Conservation (phyloP, 2,113 vertebrate species). For the Terrapene triunguis region DNA sequence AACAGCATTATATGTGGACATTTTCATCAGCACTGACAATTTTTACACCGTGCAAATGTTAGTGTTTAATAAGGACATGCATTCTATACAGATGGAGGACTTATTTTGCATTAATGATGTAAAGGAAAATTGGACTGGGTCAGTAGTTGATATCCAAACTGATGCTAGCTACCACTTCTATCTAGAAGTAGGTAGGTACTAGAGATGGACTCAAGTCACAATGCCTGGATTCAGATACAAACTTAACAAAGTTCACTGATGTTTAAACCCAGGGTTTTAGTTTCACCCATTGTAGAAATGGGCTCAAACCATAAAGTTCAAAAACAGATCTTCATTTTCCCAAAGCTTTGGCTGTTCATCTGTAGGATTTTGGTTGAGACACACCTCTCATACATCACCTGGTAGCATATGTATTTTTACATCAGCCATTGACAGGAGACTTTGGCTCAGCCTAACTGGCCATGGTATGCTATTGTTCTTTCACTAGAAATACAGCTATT, state of each 20-base stretch:
- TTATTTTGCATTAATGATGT: conserved; percentile 75
- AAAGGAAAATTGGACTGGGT: conserved; percentile 74
- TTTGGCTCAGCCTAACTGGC: neutral
- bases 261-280: neutral
- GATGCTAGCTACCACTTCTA: conserved; percentile 53
- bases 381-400: fast-evolving
- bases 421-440: neutral
- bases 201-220: neutral
- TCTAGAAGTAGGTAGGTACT: conserved; percentile 65
- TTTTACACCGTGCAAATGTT: conserved; percentile 73
- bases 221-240: neutral
- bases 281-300: fast-evolving
- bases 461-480: fast-evolving
- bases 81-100: conserved; percentile 73
- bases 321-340: neutral
- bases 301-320: fast-evolving
- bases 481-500: neutral
- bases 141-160: conserved; percentile 54
- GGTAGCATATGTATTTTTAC: fast-evolving
- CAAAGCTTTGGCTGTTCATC: neutral
- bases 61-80: conserved; percentile 77
- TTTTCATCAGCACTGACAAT: conserved; percentile 76
- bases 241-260: neutral
- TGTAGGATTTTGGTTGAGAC: neutral
- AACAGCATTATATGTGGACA: conserved; percentile 73